Evolutionary conservation across 2,888 invertebrate genomes (phyloP).

Genomic region (Parnassius smintheus): DNA sequence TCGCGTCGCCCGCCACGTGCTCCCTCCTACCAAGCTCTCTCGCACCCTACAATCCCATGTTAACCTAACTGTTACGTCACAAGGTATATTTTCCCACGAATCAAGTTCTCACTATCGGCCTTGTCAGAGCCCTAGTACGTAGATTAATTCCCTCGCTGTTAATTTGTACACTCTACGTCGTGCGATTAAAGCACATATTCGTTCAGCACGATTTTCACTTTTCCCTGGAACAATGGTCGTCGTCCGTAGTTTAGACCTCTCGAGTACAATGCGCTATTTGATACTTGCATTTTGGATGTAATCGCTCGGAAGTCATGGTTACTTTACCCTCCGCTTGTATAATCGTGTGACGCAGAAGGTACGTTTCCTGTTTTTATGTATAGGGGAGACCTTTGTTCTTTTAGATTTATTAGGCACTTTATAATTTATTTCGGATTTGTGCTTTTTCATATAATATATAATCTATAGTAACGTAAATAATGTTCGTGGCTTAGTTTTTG

Average conservation of each 20-base stretch:
- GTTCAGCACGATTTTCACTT: neutral
- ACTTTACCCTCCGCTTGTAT: conserved; percentile 14
- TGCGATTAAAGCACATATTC: neutral
- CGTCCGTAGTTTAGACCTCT: conserved; percentile 1
- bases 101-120: conserved; percentile 44
- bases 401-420: no score
- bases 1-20: conserved; percentile 67
- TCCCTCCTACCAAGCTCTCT: conserved; percentile 40
- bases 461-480: no score
- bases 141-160: conserved; percentile 38
- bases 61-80: conserved; percentile 36
- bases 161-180: conserved; percentile 5
- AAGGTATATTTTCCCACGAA: conserved; percentile 44
- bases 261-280: conserved; percentile 25
- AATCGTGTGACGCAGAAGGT: neutral
- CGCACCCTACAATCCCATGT: conserved; percentile 31
- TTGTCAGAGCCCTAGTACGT: conserved; percentile 50
- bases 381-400: no score
- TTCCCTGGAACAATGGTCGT: conserved; percentile 1
- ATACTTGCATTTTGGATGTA: conserved; percentile 48
- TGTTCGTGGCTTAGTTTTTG: no score
- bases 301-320: conserved; percentile 37
- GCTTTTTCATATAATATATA: no score
- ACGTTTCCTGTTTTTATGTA: neutral
- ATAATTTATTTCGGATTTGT: no score